Percentiles rank a stretch among this genome's conserved stretches.
Evolutionary conservation across 2,113 vertebrate genomes (phyloP).

Genomic region (Dasyurus viverrinus): DNA sequence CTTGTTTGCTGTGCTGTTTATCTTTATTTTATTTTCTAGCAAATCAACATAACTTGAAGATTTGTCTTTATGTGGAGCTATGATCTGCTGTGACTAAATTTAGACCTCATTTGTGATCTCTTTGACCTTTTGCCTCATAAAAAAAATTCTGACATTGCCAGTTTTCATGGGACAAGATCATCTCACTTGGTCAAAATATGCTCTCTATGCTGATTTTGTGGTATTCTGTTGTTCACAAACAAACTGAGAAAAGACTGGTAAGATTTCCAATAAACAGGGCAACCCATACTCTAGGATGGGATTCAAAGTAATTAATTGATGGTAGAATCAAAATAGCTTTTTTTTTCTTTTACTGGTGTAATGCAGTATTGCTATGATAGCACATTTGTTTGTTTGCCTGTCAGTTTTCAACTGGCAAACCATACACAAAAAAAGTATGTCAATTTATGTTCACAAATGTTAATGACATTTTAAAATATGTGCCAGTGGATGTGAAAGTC

Average conservation of each 20-base stretch:
- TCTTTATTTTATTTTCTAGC: constrained; percentile 85
- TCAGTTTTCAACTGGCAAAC: constrained; percentile 70
- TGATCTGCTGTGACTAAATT: constrained; percentile 91
- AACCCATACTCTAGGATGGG: background rate
- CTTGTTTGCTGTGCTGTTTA: constrained; percentile 84
- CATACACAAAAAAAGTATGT: constrained; percentile 62
- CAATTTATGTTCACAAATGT: constrained; percentile 38
- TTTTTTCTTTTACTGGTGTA: background rate
- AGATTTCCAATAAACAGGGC: background rate
- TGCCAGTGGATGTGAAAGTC: constrained; percentile 73
- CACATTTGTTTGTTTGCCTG: constrained; percentile 59
- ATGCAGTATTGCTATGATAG: constrained; percentile 44
- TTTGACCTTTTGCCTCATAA: constrained; percentile 89
- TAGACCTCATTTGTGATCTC: constrained; percentile 94
- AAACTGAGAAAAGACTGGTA: constrained; percentile 71
- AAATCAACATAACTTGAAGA: constrained; percentile 94
- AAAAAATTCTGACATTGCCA: constrained; percentile 77
- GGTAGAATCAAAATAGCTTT: constrained; percentile 37
- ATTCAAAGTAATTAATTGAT: constrained; percentile 30
- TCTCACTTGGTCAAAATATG: constrained; percentile 64
- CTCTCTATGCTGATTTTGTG: constrained; percentile 73
- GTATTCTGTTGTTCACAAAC: constrained; percentile 72
- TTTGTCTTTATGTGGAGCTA: constrained; percentile 91
- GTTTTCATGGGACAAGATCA: constrained; percentile 76
- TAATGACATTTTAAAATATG: constrained; percentile 66